A percentile compares a stretch with the other conserved stretches of the same genome.
Conservation (phyloP, 2,888 invertebrate genomes). For the Euplexia lucipara region DNA sequence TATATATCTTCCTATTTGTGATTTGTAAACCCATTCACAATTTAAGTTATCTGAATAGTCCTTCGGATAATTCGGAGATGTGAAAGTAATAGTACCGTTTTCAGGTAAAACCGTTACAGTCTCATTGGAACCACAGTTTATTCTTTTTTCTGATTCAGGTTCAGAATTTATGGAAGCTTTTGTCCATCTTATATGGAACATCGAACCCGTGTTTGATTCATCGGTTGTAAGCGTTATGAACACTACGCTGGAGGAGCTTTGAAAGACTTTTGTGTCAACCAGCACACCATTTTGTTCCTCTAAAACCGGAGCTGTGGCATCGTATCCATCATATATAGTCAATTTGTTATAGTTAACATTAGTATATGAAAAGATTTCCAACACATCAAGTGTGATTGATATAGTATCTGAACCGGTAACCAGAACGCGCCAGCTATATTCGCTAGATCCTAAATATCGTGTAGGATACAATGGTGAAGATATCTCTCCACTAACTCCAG, state of each 20-base stretch:
- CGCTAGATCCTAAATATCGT: slow-evolving; percentile 80
- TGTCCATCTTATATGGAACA: slow-evolving; percentile 80
- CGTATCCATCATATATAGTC: slow-evolving; percentile 94
- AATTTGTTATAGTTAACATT: slow-evolving; percentile 78
- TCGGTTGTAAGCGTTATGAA: slow-evolving; percentile 90
- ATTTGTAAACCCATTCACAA: slow-evolving; percentile 94
- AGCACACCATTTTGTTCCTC: slow-evolving; percentile 89
- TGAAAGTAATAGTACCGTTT: slow-evolving; percentile 76
- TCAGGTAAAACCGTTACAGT: slow-evolving; percentile 73
- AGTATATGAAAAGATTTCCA: slow-evolving; percentile 78
- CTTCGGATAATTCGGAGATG: slow-evolving; percentile 95
- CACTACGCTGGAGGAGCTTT: slow-evolving; percentile 92
- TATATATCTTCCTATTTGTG: slow-evolving; percentile 92
- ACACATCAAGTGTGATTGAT: slow-evolving; percentile 69
- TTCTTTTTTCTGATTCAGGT: slow-evolving; percentile 44
- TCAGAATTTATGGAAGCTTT: slow-evolving; percentile 62
- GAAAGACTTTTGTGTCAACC: slow-evolving; percentile 68
- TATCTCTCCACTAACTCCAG: slow-evolving; percentile 93
- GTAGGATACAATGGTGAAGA: slow-evolving; percentile 95
- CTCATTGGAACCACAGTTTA: slow-evolving; percentile 82
- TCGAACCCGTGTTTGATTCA: slow-evolving; percentile 83
- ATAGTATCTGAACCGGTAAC: slow-evolving; percentile 77
- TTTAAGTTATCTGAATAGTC: slow-evolving; percentile 92
- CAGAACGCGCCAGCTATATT: slow-evolving; percentile 94
- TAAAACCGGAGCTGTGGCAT: slow-evolving; percentile 91